A percentile compares a stretch with the other conserved stretches of the same genome.
Conservation (phyloP, 23 tunicate genomes). For the Ciona savignyi region DNA sequence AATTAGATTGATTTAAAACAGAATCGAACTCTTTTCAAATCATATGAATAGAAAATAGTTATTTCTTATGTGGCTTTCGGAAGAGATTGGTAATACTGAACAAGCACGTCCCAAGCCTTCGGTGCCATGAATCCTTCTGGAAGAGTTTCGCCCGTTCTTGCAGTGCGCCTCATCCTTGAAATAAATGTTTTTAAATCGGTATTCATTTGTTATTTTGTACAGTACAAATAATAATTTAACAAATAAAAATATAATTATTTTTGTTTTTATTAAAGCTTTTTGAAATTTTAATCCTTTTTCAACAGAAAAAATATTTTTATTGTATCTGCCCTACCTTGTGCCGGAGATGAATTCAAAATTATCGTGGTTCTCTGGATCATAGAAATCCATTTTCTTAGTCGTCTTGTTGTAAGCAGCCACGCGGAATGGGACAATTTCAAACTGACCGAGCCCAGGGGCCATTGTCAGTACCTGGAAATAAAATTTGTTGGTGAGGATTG, state of each 20-base stretch:
- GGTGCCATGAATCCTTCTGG: conserved; percentile 99
- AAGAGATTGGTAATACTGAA: conserved; percentile 91
- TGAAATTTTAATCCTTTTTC: no score
- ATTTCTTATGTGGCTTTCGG: conserved; percentile 56
- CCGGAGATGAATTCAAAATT: conserved; percentile 95
- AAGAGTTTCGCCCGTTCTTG: conserved; percentile 85
- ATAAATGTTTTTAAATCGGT: no score
- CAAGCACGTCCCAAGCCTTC: conserved; percentile 93
- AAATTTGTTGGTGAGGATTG: no score
- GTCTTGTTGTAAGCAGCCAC: conserved; percentile 98
- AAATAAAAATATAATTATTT: no score
- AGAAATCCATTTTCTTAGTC: conserved; percentile 87
- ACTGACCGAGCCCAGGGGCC: conserved; percentile 96
- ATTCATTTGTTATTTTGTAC: no score
- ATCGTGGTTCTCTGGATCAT: conserved; percentile 87
- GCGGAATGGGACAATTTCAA: conserved; percentile 93
- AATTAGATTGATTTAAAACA: no score
- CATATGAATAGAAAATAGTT: no score
- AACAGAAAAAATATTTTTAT: not conserved
- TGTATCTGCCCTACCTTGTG: conserved; percentile 59
- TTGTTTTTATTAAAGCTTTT: no score
- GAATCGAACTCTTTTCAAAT: no score
- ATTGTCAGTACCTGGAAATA: conserved; percentile 93
- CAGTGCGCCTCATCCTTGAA: conserved; percentile 89
- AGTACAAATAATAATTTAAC: no score